phyloP scores from a whole-genome alignment of 2,797 vertebrate genomes.

The Gorsachius magnificus region DNA sequence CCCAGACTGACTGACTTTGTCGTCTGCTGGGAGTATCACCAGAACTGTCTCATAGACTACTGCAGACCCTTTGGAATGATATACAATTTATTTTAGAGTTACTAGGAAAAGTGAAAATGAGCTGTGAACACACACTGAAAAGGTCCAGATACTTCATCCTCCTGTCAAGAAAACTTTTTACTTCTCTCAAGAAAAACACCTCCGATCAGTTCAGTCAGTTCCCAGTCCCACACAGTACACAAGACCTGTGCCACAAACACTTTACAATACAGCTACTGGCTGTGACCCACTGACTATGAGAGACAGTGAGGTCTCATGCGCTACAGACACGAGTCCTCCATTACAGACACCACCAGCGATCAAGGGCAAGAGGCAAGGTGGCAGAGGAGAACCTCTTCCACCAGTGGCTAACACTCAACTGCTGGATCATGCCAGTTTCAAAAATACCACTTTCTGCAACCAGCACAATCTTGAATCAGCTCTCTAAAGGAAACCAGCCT shows the following conservation, averaged over 20 bases:
- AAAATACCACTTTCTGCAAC: background rate
- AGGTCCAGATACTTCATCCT: background rate
- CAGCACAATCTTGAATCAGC: background rate
- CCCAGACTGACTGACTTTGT: background rate
- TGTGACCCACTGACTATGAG: background rate
- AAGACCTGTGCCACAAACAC: background rate
- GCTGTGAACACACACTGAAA: background rate
- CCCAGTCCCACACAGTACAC: too few species aligned
- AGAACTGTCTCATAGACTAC: background rate
- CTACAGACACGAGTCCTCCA: background rate
- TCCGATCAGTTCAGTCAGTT: background rate
- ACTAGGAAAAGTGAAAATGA: background rate
- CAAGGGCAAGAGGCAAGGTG: background rate
- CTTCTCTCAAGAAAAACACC: background rate
- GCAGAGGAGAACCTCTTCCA: background rate
- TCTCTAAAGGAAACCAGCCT: background rate
- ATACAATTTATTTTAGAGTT: background rate
- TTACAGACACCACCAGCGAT: accelerated
- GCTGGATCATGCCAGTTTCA: background rate
- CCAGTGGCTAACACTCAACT: background rate
- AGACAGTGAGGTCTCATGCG: accelerated
- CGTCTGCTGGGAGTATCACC: background rate
- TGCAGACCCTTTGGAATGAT: background rate
- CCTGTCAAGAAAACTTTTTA: background rate
- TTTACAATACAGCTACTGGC: accelerated